A percentile compares a stretch with the other conserved stretches of the same genome.
Conservation (phyloP, 1,140 invertebrate species). For the Pseudomyrmex dendroicus region DNA sequence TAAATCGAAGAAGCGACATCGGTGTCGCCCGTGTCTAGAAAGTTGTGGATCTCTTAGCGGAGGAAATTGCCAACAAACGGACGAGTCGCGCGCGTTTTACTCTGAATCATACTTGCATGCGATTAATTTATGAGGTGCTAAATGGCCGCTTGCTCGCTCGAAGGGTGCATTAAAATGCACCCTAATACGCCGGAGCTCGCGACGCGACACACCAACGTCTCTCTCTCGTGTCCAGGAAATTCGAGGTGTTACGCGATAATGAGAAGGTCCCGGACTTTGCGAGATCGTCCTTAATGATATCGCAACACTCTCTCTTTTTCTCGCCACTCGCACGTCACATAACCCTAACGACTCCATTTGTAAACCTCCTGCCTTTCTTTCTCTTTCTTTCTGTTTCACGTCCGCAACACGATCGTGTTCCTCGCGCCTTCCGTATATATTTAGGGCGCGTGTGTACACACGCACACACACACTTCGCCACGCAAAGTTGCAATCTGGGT, state of each 20-base stretch:
- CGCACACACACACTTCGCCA: constrained; percentile 19
- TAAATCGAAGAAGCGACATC: neutral
- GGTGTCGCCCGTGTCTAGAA: neutral
- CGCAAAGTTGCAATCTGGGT: constrained; percentile 42
- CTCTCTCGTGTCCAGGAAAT: constrained; percentile 63
- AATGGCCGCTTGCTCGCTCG: constrained; percentile 44
- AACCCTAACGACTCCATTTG: constrained; percentile 65
- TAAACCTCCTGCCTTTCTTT: constrained; percentile 25
- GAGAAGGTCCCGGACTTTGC: constrained; percentile 45
- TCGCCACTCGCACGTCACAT: constrained; percentile 22
- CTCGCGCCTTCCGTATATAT: constrained; percentile 11
- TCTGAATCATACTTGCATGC: constrained; percentile 57
- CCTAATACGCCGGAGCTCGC: constrained; percentile 44
- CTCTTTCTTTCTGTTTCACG: no score
- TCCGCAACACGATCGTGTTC: neutral
- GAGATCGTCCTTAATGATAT: constrained; percentile 58
- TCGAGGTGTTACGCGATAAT: constrained; percentile 63
- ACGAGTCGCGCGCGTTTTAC: constrained; percentile 48
- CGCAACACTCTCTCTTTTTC: neutral
- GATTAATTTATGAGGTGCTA: constrained; percentile 77
- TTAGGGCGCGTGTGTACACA: neutral
- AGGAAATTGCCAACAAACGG: constrained; percentile 51
- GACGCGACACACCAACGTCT: constrained; percentile 46
- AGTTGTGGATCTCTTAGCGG: neutral
- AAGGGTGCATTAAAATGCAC: constrained; percentile 74